phyloP scores from a whole-genome alignment of 2,797 vertebrate genomes.

The Smutsia gigantea region DNA sequence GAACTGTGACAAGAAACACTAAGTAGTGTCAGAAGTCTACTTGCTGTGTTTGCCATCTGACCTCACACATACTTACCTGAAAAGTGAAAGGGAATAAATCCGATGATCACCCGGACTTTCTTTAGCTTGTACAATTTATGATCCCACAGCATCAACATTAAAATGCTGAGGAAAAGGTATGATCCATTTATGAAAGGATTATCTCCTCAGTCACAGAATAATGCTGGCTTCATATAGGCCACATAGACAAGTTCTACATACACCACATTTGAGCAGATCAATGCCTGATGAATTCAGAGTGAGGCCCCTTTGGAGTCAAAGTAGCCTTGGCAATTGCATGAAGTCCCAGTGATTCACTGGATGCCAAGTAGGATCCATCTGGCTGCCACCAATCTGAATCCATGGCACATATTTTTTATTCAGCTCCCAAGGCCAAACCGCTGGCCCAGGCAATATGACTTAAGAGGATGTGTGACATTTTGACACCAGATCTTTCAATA shows the following conservation, averaged over 20 bases:
- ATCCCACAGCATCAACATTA: background rate
- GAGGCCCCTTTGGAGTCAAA: background rate
- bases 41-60: background rate
- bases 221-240: background rate
- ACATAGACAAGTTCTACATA: background rate
- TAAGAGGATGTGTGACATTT: background rate
- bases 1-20: background rate
- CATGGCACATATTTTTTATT: background rate
- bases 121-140: background rate
- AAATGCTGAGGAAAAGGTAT: background rate
- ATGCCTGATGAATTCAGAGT: background rate
- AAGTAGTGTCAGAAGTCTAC: background rate
- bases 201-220: background rate
- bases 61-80: background rate
- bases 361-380: background rate
- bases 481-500: background rate
- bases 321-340: background rate
- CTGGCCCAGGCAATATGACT: background rate
- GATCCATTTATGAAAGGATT: background rate
- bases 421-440: background rate
- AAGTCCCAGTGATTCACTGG: background rate
- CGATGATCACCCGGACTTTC: background rate
- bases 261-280: background rate
- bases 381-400: background rate
- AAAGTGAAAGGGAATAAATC: background rate